phyloP scores from a whole-genome alignment of 2,113 vertebrate genomes.

The Cheirogaleus medius region DNA sequence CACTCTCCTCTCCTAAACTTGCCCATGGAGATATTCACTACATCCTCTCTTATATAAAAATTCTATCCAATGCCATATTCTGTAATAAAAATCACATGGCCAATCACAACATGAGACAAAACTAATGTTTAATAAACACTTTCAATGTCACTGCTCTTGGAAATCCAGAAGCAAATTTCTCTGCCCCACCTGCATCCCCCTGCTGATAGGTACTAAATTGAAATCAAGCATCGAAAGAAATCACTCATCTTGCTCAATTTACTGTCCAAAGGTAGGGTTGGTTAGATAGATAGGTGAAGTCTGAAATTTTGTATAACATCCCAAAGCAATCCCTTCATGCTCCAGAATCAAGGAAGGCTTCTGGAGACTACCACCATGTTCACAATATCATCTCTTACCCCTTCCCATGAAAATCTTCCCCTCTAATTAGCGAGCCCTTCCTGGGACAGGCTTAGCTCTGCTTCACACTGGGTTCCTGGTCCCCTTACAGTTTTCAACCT shows the following conservation, averaged over 20 bases:
- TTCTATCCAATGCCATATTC: background rate
- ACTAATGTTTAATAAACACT: background rate
- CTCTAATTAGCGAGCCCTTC: background rate
- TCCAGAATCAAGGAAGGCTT: background rate
- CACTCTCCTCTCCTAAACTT: background rate
- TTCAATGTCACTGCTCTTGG: background rate
- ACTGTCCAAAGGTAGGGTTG: background rate
- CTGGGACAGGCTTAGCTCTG: background rate
- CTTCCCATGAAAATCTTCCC: background rate
- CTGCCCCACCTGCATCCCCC: background rate
- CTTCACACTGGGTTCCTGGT: background rate
- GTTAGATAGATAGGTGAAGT: background rate
- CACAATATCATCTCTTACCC: background rate
- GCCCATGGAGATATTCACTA: background rate
- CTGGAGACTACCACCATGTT: background rate
- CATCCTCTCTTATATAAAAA: background rate
- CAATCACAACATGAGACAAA: background rate
- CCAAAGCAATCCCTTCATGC: background rate
- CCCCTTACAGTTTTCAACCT: background rate
- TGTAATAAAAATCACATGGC: background rate
- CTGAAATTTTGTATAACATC: background rate
- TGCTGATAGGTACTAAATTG: background rate
- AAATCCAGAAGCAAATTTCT: background rate
- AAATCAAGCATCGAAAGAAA: constrained; percentile 16
- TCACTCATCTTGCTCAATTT: background rate